These are phyloP conservation scores for Mesoligia furuncula DNA, from an alignment of 2,888 invertebrate genomes.

Conservation along the genomic window DNA sequence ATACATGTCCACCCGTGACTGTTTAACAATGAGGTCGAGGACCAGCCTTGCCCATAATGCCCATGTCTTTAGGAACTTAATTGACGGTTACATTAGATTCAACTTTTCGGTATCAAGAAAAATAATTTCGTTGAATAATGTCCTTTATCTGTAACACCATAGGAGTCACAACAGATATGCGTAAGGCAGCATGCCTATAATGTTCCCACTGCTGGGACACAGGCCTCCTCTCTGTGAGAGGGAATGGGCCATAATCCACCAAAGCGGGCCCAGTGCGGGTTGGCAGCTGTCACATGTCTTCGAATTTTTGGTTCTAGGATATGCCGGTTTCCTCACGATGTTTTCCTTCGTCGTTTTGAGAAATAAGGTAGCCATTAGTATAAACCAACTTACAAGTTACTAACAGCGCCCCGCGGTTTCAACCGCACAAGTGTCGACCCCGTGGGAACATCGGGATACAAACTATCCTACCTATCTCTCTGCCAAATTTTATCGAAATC, in stretches of 20 bases:
- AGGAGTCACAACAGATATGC: neutral
- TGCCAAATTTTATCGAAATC: too few species aligned
- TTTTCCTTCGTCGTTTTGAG: neutral
- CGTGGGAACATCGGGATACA: too few species aligned
- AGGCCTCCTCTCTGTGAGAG: neutral
- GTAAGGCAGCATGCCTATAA: neutral
- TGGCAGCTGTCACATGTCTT: neutral
- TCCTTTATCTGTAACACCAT: neutral
- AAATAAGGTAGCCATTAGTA: neutral
- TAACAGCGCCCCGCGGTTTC: too few species aligned
- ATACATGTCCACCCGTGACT: constrained; percentile 59
- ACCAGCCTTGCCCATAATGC: constrained; percentile 46
- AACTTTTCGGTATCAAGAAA: neutral
- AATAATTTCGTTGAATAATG: neutral
- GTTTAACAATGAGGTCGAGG: constrained; percentile 35
- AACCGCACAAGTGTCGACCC: too few species aligned
- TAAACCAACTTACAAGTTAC: neutral
- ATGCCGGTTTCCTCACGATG: neutral
- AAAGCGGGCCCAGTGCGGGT: neutral
- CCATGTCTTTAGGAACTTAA: constrained; percentile 1
- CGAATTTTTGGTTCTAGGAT: neutral
- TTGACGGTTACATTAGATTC: neutral
- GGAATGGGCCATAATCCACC: too few species aligned
- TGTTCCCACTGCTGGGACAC: neutral
- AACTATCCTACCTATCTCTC: too few species aligned